Evolutionary conservation across 2,888 invertebrate species (phyloP).

Genomic region (Psococerastis gibbosa): DNA sequence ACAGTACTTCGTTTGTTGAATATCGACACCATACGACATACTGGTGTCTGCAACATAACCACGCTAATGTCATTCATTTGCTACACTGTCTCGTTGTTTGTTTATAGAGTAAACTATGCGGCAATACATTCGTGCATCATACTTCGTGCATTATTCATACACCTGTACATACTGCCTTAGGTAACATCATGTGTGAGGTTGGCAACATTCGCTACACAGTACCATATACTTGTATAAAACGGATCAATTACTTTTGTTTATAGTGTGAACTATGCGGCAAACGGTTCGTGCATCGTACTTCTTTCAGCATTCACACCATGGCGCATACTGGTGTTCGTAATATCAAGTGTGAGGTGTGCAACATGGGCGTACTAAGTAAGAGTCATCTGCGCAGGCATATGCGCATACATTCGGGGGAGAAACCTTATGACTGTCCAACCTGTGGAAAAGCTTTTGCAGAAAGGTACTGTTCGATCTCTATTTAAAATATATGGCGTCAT

Average conservation of each 20-base stretch:
- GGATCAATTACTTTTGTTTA: neutral
- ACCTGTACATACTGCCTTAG: no score
- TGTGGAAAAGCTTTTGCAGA: conserved; percentile 8
- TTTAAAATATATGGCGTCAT: no score
- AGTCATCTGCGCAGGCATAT: conserved; percentile 7
- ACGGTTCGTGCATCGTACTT: conserved; percentile 14
- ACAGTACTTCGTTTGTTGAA: conserved; percentile 17
- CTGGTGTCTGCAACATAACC: conserved; percentile 17
- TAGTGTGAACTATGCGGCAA: conserved; percentile 8
- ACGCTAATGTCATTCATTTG: no score
- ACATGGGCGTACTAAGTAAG: conserved; percentile 17
- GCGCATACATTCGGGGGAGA: conserved; percentile 6
- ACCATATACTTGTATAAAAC: no score
- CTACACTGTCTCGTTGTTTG: no score
- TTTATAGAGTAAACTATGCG: no score
- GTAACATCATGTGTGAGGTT: no score
- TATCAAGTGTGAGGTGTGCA: conserved; percentile 17
- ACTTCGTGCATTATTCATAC: no score
- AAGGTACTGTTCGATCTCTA: no score
- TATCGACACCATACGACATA: conserved; percentile 18
- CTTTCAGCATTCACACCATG: conserved; percentile 18
- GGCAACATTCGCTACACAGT: no score
- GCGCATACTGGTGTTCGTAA: conserved; percentile 17
- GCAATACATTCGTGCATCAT: no score
- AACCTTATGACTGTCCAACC: conserved; percentile 6